Percentiles rank a stretch among this genome's conserved stretches.
These are phyloP conservation scores for Umimayanthus kanabou DNA, from an alignment of 92 coral and sea anemone species.

Conservation along the genomic window DNA sequence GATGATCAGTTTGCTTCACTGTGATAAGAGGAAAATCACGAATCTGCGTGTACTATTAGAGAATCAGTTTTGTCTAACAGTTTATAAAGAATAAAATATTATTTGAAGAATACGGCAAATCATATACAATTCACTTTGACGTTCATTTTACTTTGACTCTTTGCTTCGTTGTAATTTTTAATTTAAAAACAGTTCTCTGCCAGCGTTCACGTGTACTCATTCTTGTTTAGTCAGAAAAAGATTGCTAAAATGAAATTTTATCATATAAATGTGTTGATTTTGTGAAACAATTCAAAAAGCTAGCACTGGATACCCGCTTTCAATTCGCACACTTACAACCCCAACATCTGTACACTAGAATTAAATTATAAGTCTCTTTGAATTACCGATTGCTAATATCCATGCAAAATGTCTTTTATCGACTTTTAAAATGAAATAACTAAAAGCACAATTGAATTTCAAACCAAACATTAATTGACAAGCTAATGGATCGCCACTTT, in stretches of 20 bases:
- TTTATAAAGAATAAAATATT: not conserved
- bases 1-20: not conserved
- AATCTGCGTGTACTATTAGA: too few species aligned
- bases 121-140: not conserved
- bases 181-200: not conserved
- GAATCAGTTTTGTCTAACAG: not conserved
- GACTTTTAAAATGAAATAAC: constrained; percentile 28
- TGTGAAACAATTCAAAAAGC: constrained; percentile 3
- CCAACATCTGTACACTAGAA: constrained; percentile 7
- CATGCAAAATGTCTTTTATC: constrained; percentile 29
- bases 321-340: not conserved
- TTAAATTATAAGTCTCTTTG: constrained; percentile 4
- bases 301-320: constrained; percentile 16
- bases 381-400: constrained; percentile 16
- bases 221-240: not conserved
- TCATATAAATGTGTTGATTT: not conserved
- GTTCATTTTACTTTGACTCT: not conserved
- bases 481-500: constrained; percentile 47
- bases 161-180: not conserved
- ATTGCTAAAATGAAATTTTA: not conserved
- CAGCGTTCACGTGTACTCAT: not conserved
- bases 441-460: constrained; percentile 32
- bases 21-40: not conserved
- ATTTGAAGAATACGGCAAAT: not conserved
- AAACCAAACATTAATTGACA: constrained; percentile 46